phyloP scores from a whole-genome alignment of 1,140 invertebrate species.

The Trigoniulus corallinus region DNA sequence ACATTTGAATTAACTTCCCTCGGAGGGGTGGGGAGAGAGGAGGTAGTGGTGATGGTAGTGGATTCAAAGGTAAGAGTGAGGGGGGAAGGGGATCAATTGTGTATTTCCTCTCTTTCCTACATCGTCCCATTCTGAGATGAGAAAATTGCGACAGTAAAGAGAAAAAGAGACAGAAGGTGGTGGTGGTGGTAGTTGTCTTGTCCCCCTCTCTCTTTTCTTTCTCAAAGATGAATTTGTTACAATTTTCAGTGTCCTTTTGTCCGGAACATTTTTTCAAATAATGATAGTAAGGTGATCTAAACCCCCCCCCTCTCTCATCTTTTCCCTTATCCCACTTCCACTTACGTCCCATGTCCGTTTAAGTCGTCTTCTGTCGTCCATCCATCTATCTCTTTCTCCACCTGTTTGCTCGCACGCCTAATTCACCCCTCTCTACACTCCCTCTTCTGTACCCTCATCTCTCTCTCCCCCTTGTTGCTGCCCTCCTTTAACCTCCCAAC shows the following conservation, averaged over 20 bases:
- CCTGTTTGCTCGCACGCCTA: no score
- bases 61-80: no score
- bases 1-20: no score
- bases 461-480: background rate
- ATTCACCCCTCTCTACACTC: background rate
- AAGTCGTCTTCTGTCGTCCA: background rate
- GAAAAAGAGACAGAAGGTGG: background rate
- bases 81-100: no score
- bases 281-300: no score
- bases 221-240: background rate
- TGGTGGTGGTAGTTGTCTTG: conserved; percentile 4
- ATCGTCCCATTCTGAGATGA: no score
- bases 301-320: background rate
- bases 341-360: background rate
- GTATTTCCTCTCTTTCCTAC: no score
- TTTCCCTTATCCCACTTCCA: background rate
- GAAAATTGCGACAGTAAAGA: background rate
- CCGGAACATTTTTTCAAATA: no score
- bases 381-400: no score
- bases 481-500: background rate
- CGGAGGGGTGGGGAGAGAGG: no score
- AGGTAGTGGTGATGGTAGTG: no score
- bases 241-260: no score
- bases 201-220: background rate
- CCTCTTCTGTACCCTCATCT: background rate